These are phyloP conservation scores for Ostrea edulis DNA, from an alignment of 1,140 invertebrate species.

Conservation along the genomic window DNA sequence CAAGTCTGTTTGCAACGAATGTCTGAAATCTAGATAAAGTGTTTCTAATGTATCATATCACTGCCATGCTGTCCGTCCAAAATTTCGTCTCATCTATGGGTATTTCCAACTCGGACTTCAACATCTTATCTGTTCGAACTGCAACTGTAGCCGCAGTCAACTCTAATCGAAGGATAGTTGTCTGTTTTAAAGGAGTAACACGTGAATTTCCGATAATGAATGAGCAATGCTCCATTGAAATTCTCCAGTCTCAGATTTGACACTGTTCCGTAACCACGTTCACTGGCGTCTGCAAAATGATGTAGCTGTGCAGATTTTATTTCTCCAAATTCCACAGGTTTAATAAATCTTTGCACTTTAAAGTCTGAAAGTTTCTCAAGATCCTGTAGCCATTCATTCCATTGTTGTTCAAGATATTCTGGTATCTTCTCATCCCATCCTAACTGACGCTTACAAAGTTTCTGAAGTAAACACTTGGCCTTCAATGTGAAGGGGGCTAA, in stretches of 20 bases:
- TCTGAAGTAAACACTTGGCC: conserved; percentile 50
- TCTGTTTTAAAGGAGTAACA: conserved; percentile 55
- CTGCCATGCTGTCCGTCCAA: conserved; percentile 63
- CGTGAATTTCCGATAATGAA: conserved; percentile 68
- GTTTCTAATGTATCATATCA: conserved; percentile 58
- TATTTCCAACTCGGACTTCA: conserved; percentile 51
- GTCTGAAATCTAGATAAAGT: conserved; percentile 56
- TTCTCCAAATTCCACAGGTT: conserved; percentile 25
- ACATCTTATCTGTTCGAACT: conserved; percentile 48
- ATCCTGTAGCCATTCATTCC: conserved; percentile 49
- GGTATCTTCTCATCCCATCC: conserved; percentile 54
- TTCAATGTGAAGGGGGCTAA: conserved; percentile 47
- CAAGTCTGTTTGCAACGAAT: conserved; percentile 61
- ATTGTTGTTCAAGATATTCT: conserved; percentile 21
- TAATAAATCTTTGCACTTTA: conserved; percentile 22
- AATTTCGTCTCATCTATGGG: conserved; percentile 44
- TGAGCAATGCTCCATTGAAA: conserved; percentile 40
- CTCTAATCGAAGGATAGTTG: conserved; percentile 58
- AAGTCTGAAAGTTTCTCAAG: conserved; percentile 40
- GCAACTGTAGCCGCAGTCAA: conserved; percentile 68
- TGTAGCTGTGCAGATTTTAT: conserved; percentile 59
- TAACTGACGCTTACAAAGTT: conserved; percentile 44
- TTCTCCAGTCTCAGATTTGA: conserved; percentile 61
- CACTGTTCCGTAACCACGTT: conserved; percentile 64
- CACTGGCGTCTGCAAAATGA: conserved; percentile 68